phyloP scores from a whole-genome alignment of 2,888 invertebrate species.

The Leptopilina drosophilae region DNA sequence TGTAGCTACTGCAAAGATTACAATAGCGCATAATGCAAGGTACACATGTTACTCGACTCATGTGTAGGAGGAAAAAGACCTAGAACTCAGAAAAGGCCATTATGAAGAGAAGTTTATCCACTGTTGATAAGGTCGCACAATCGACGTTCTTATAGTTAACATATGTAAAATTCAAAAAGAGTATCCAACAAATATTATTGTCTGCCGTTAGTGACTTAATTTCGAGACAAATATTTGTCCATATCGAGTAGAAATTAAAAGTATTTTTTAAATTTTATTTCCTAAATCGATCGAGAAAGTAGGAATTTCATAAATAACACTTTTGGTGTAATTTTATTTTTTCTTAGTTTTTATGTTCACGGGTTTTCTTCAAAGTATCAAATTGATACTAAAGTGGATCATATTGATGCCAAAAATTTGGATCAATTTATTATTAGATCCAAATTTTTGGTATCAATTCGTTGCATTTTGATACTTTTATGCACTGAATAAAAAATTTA shows the following conservation, averaged over 20 bases:
- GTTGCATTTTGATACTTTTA: no score
- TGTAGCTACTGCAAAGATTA: conserved; percentile 23
- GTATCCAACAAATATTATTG: not conserved
- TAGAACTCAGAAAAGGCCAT: conserved; percentile 28
- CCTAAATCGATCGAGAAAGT: no score
- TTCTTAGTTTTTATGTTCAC: no score
- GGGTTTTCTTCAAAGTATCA: no score
- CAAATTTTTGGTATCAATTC: no score
- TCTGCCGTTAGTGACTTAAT: not conserved
- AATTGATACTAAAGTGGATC: no score
- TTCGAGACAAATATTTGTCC: not conserved
- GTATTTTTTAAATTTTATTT: not conserved
- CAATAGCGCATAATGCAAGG: conserved; percentile 21
- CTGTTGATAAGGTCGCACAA: conserved; percentile 9
- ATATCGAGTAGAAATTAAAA: no score
- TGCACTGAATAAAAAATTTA: no score
- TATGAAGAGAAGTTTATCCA: conserved; percentile 20
- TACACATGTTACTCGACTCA: not conserved
- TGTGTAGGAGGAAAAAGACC: conserved; percentile 28
- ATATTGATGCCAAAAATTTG: no score
- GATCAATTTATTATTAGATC: no score
- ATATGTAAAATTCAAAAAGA: not conserved
- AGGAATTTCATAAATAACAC: no score
- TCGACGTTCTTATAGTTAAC: not conserved
- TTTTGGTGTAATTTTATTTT: no score